Conservation (phyloP, 2,888 invertebrate genomes). For the Leptopilina myrica region DNA sequence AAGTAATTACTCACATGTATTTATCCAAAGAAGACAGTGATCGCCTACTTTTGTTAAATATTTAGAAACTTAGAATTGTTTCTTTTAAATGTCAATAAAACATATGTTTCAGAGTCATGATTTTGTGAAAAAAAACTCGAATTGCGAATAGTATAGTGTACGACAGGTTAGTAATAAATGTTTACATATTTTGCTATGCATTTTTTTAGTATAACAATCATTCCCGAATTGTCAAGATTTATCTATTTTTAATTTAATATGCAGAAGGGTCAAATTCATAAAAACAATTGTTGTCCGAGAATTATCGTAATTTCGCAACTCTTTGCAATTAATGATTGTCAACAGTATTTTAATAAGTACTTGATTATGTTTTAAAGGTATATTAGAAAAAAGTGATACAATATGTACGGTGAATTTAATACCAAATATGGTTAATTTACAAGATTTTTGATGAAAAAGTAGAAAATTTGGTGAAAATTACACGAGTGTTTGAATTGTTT, state of each 20-base stretch:
- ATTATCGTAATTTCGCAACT: too few species aligned
- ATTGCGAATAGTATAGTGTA: conserved; percentile 8
- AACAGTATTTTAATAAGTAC: too few species aligned
- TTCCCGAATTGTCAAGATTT: neutral
- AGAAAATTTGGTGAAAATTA: too few species aligned
- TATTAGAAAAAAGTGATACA: too few species aligned
- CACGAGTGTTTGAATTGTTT: too few species aligned
- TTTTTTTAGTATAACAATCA: neutral
- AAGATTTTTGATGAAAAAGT: too few species aligned
- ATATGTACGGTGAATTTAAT: too few species aligned
- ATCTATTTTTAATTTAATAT: conserved; percentile 9
- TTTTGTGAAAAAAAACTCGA: neutral
- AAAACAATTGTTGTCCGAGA: too few species aligned
- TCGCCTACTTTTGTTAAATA: neutral
- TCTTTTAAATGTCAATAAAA: conserved; percentile 21
- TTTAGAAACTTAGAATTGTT: conserved; percentile 18
- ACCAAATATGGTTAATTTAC: too few species aligned
- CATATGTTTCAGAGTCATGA: conserved; percentile 26
- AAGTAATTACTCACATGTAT: neutral
- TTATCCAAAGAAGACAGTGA: neutral
- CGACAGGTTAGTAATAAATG: conserved; percentile 20
- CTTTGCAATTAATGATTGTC: too few species aligned
- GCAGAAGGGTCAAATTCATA: neutral
- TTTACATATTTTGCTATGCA: neutral
- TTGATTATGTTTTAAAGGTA: too few species aligned